Evolutionary conservation across 1,140 invertebrate species (phyloP), one percentile per base, ranked within the genome.

Genomic region (Drusus annulatus): DNA sequence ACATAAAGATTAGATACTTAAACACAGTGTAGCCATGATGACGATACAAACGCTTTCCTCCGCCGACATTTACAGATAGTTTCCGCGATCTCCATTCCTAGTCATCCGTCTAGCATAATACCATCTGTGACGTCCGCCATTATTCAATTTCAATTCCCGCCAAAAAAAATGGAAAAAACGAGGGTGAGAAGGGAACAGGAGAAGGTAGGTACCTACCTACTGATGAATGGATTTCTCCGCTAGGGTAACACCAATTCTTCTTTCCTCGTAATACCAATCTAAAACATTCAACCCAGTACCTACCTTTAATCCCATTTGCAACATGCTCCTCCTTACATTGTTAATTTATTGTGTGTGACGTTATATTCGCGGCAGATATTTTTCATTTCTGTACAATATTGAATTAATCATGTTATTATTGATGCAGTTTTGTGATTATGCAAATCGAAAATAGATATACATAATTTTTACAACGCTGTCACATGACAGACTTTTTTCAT

Each of bases 81-180:
- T 84, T 84, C 85, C 71, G 84, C 84, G 78, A 80, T 85, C 87
- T 87, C 86, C 85, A 88, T 88, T 88, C 51, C 87, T 84, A 78
- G 84, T 86, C 88, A 89, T 89, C 88, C 88, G 88, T 89, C 88
- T 88, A 86, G 85, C 87, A 86, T 88, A 87, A 88, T 88, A 86
- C 87, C 88, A 88, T 88, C 88, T 88, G 87, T 88, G 88, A 88
- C 88, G 86, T 80, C 81, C 71, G 84, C 84, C 86, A 88, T 89
- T 88, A 88, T 87, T 89, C 88, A 88, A 89, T 89, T 89, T 89
- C 87, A 86, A 86, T 87, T 86, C 84, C 85, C 85, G 85, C 85
- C 86, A 86, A 88, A 86, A 65, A 28, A 86, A 87, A 87, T 84
- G 86, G 80, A 80, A 78, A 83, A 83, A 80, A 83, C 79, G 81